Conservation (phyloP, 2,888 invertebrate genomes). For the Campoplex nolae region DNA sequence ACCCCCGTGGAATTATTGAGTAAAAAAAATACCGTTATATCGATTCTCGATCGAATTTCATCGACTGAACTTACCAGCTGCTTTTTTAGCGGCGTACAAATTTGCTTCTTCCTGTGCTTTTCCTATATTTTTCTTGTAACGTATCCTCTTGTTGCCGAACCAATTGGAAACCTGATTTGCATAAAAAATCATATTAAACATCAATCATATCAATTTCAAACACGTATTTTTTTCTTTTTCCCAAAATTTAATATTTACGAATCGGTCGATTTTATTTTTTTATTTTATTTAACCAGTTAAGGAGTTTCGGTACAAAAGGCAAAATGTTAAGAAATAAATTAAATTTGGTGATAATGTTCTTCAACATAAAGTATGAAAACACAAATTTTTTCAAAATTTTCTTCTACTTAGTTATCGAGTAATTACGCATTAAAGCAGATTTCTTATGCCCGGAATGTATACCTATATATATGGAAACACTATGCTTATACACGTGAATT, state of each 20-base stretch:
- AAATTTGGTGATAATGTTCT: too few species aligned
- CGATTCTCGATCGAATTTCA: constrained; percentile 26
- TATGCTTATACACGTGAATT: too few species aligned
- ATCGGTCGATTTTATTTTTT: background rate
- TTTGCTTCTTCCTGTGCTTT: constrained; percentile 99
- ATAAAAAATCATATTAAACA: background rate
- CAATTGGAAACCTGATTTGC: constrained; percentile 95
- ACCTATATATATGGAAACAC: too few species aligned
- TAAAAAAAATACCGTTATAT: background rate
- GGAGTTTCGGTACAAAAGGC: too few species aligned
- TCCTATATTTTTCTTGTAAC: constrained; percentile 99
- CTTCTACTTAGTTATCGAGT: too few species aligned
- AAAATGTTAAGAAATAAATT: too few species aligned
- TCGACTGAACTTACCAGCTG: constrained; percentile 89
- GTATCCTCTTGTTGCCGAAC: constrained; percentile 99
- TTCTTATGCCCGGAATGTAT: too few species aligned
- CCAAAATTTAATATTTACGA: background rate
- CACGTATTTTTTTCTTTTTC: background rate
- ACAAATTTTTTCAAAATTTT: too few species aligned
- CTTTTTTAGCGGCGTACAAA: constrained; percentile 99
- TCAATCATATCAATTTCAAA: background rate
- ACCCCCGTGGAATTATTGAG: constrained; percentile 22
- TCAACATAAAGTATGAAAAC: too few species aligned
- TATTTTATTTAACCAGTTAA: background rate
- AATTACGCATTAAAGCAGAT: too few species aligned